Evolutionary conservation across 1,140 invertebrate species (phyloP).

Genomic region (Druon quercuslanigerum): DNA sequence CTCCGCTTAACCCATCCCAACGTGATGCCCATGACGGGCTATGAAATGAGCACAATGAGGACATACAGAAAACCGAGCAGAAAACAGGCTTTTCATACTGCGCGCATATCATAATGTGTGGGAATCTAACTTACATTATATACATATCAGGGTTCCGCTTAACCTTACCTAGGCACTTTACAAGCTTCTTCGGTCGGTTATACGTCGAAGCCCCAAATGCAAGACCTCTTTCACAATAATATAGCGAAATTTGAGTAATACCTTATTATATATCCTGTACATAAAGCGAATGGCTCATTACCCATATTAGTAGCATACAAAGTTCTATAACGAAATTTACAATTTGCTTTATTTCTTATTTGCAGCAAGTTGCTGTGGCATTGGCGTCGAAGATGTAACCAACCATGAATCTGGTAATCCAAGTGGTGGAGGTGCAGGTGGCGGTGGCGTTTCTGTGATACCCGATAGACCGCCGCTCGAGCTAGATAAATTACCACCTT

Average conservation of each 20-base stretch:
- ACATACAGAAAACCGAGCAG: conserved; percentile 64
- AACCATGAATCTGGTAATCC: conserved; percentile 57
- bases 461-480: conserved; percentile 73
- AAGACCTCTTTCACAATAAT: conserved; percentile 30
- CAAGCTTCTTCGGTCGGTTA: conserved; percentile 51
- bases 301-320: neutral
- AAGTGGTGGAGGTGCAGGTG: conserved; percentile 59
- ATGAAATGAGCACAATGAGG: conserved; percentile 70
- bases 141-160: conserved; percentile 51
- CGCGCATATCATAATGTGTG: conserved; percentile 65
- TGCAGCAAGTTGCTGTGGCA: conserved; percentile 70
- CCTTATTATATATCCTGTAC: conserved; percentile 29
- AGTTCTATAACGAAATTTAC: neutral
- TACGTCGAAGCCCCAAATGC: conserved; percentile 31
- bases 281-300: neutral
- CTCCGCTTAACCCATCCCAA: conserved; percentile 45
- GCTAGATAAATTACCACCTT: conserved; percentile 74
- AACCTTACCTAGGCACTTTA: conserved; percentile 65
- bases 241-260: conserved; percentile 51
- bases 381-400: conserved; percentile 60
- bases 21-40: conserved; percentile 59
- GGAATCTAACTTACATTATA: conserved; percentile 24
- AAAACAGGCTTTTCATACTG: conserved; percentile 62
- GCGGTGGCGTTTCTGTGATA: conserved; percentile 71
- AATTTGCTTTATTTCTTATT: conserved; percentile 51